These are phyloP conservation scores for Pseudomyrmex gracilis DNA, from an alignment of 1,140 invertebrate species.

Conservation along the genomic window DNA sequence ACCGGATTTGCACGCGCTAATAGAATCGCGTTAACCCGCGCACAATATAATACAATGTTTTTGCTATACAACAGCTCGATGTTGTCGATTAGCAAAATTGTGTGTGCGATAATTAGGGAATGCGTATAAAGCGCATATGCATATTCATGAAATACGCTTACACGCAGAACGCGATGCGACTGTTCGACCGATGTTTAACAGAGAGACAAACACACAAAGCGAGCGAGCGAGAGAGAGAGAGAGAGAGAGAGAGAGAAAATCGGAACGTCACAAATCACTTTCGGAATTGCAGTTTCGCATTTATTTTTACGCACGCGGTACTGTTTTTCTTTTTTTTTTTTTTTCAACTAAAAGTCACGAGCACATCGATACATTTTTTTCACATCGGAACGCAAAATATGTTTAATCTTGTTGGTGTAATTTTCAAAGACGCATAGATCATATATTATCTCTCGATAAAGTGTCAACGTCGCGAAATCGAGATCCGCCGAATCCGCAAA, in stretches of 20 bases:
- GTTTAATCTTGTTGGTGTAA: neutral
- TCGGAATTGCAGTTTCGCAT: constrained; percentile 32
- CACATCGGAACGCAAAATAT: neutral
- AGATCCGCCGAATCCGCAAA: constrained; percentile 10
- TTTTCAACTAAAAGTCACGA: no score
- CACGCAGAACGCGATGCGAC: constrained; percentile 20
- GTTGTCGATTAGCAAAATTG: constrained; percentile 61
- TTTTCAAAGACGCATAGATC: neutral
- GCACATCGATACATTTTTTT: neutral
- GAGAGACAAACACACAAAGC: neutral
- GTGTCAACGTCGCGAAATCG: neutral
- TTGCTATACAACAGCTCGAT: constrained; percentile 40
- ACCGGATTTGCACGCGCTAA: constrained; percentile 51
- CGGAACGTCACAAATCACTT: constrained; percentile 38
- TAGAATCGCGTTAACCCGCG: constrained; percentile 23
- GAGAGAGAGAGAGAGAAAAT: neutral
- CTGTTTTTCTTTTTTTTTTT: neutral
- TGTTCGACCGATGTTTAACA: constrained; percentile 17
- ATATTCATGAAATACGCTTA: constrained; percentile 58
- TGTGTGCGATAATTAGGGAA: constrained; percentile 57
- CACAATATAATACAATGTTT: constrained; percentile 49
- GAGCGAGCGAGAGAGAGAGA: constrained; percentile 5
- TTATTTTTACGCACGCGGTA: constrained; percentile 18
- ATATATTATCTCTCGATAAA: neutral
- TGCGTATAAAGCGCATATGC: constrained; percentile 46